Base-by-base conservation (phyloP, 2,113 vertebrate genomes). In the Coracopsis vasa region DNA sequence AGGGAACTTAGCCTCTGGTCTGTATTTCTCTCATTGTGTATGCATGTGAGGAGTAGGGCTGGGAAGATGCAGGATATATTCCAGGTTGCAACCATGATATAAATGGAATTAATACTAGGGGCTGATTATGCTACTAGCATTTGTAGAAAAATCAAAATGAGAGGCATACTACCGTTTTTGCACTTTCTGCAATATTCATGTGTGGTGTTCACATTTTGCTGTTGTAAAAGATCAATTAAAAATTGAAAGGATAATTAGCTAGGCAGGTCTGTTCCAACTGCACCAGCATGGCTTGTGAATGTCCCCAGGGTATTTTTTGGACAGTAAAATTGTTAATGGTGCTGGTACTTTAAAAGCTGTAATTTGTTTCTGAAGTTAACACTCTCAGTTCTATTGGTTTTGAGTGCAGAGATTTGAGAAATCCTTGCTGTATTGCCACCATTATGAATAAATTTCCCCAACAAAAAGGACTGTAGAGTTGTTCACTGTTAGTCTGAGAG, bases 251-350 rank as follows among this genome's bases (percentile, higher is more conserved):
- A 13, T n/a, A 19, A 41, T 75, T 56, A 65, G 18, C 29, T 64
- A 50, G 54, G 70, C 51, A 94, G 62, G 47, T 72, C 70, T 27
- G 7, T 73, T 95, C 86, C 48, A 53, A 72, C 48, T 54, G 28
- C 37, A 64, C 16, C 16, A 78, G 24, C 44, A 28, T 0, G 2
- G 37, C 47, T 27, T 91, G 13, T 80, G 56, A 48, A 31, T 53
- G 23, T 86, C 44, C 48, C 73, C 17, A 18, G 48, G 37, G 53
- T 61, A 31, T 64, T 78, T 74, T 81, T 85, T 73, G 45, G 37
- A 64, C 19, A 75, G 31, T 47, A 61, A 80, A 96, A 54, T 75
- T 58, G n/a, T 21, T 94, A 86, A 56, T 62, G 70, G 61, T 90
- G 39, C 35, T 80, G 45, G 8, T 54, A 83, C 28, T 92, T 88